Conservation (phyloP, 2,113 vertebrate genomes). For the Macrotis lagotis region DNA sequence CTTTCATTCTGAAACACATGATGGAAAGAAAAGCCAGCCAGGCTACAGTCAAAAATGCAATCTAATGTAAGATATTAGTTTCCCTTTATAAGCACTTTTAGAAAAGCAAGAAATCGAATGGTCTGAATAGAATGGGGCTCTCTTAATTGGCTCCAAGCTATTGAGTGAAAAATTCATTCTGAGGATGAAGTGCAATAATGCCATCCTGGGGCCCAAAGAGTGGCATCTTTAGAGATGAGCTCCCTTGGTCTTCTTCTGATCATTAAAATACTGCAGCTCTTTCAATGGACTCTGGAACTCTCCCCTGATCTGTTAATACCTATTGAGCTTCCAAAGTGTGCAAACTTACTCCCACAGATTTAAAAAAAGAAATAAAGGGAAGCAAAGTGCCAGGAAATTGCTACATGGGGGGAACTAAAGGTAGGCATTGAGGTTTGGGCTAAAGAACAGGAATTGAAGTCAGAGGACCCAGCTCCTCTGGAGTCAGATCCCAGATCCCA, state of each 20-base stretch:
- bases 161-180: background rate
- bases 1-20: constrained; percentile 7
- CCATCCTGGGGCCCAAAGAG: background rate
- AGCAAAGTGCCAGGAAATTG: background rate
- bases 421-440: background rate
- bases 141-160: constrained; percentile 38
- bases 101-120: constrained; percentile 26
- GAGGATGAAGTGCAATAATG: background rate
- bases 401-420: background rate
- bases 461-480: background rate
- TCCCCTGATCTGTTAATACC: background rate
- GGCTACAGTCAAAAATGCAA: constrained; percentile 42
- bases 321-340: background rate
- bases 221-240: background rate
- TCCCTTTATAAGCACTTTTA: background rate
- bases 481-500: background rate
- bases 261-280: background rate
- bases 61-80: background rate
- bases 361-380: background rate
- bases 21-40: constrained; percentile 43
- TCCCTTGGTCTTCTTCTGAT: background rate
- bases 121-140: constrained; percentile 27
- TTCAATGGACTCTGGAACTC: background rate
- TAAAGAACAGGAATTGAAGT: background rate
- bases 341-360: background rate